A percentile compares a stretch with the other conserved stretches of the same genome.
phyloP scores from a whole-genome alignment of 2,888 invertebrate genomes.

The Patella depressa region DNA sequence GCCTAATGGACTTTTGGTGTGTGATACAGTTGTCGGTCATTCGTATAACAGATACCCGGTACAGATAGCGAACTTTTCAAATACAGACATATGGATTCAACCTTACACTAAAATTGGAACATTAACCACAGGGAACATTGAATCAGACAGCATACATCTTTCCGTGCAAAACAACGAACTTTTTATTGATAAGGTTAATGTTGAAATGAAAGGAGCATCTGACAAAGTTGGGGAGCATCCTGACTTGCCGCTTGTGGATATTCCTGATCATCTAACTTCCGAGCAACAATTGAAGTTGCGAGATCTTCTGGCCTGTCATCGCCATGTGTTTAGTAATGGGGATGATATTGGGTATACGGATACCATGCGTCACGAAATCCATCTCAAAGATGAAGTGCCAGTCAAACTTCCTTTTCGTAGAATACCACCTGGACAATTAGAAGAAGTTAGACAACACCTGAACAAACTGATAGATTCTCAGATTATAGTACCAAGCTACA shows the following conservation, averaged over 20 bases:
- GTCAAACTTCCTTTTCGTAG: slow-evolving; percentile 22
- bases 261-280: not conserved
- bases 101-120: not conserved
- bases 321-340: not conserved
- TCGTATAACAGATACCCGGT: not conserved
- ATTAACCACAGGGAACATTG: not conserved
- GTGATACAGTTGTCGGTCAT: not conserved
- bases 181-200: not conserved
- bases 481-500: slow-evolving; percentile 32
- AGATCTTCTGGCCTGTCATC: not conserved
- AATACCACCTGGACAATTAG: slow-evolving; percentile 23
- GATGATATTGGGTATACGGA: not conserved
- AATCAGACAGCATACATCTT: not conserved
- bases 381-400: slow-evolving; percentile 5
- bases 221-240: not conserved
- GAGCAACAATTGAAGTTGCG: not conserved
- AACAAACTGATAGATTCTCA: slow-evolving; percentile 24
- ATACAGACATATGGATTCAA: not conserved
- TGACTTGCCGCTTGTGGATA: not conserved
- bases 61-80: not conserved
- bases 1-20: not conserved
- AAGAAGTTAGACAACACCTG: slow-evolving; percentile 25
- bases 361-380: not conserved
- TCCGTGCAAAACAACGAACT: not conserved
- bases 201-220: not conserved